A percentile compares a stretch with the other conserved stretches of the same genome.
These are phyloP conservation scores for Vultur gryphus DNA, from an alignment of 2,797 vertebrate genomes.

Conservation along the genomic window DNA sequence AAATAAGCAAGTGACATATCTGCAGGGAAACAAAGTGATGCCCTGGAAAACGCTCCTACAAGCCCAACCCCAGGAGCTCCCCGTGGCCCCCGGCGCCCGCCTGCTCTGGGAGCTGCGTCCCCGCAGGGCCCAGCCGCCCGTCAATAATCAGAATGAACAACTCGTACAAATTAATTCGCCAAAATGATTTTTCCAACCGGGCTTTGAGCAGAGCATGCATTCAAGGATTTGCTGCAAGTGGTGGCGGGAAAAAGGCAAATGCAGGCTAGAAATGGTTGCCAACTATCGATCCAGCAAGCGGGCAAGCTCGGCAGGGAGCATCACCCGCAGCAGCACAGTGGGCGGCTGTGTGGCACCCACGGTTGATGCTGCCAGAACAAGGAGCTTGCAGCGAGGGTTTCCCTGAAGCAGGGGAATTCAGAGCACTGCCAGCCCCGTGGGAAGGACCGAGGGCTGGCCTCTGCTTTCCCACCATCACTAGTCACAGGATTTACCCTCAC, in stretches of 20 bases:
- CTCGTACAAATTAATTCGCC: not conserved
- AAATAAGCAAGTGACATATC: not conserved
- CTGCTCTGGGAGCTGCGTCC: not conserved
- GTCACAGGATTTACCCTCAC: not conserved
- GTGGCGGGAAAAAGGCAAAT: not conserved
- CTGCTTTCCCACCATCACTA: not conserved
- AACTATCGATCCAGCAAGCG: rapidly evolving
- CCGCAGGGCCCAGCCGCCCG: rapidly evolving
- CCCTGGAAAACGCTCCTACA: not conserved
- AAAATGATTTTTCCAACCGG: not conserved
- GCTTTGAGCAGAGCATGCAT: not conserved
- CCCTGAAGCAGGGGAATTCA: not conserved
- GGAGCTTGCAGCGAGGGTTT: not conserved
- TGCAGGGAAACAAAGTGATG: not conserved
- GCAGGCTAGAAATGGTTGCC: not conserved
- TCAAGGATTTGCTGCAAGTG: not conserved
- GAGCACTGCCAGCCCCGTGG: not conserved
- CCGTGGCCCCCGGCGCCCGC: rapidly evolving
- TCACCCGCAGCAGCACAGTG: rapidly evolving
- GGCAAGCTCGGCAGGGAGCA: rapidly evolving
- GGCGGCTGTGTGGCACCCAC: rapidly evolving
- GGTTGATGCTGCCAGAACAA: not conserved
- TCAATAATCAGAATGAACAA: not conserved
- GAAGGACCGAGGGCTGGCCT: not conserved
- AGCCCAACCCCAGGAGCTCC: not conserved